Evolutionary conservation across 2,888 invertebrate genomes (phyloP), one percentile per base, ranked within the genome.

Genomic region (Nysson spinosus): DNA sequence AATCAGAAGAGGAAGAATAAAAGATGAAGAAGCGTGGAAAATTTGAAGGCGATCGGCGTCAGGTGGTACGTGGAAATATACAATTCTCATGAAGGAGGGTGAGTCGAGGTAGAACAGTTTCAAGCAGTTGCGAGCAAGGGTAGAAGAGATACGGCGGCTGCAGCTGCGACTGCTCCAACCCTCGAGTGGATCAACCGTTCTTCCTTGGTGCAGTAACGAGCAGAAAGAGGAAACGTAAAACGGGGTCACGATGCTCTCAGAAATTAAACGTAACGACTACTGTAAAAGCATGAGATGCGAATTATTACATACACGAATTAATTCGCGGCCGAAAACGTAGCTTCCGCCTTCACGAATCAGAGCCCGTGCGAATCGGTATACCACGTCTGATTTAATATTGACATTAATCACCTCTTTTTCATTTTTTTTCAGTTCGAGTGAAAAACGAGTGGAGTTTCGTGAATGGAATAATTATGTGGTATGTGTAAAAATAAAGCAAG

Each of bases 191-290:
- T 73, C 72, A 69, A 50, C 60, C 60, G 62, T 66, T 66, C 63
- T 51, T 60, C 69, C 43, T 51, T 14, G 52, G 55, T 60, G 58
- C 56, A 65, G 69, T 69, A 69, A 66, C 69, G 66, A 67, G 57
- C 54, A 26, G 40, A 47, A 35, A 43, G 40, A 37, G 62, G 30
- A 34, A 55, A 30, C 9, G 32, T 7, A 49, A 34, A 74, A 60
- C 52, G 55, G 40, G 67, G 50, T 65, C 62, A 60, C 70, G 70
- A 70, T 47, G 64, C 43, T 54, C 64, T 73, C 55, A 54, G 74
- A 70, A 74, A 73, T 70, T 75, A 70, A 68, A 70, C 61, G 56
- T 64, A 64, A 74, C 74, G 67, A 62, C 47, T 51, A 52, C 47
- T 40, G 70, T 50, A 66, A 58, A 69, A 50, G 35, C 62, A 44